Evolutionary conservation across 2,113 vertebrate genomes (phyloP).

Genomic region (Gracilinanus agilis): DNA sequence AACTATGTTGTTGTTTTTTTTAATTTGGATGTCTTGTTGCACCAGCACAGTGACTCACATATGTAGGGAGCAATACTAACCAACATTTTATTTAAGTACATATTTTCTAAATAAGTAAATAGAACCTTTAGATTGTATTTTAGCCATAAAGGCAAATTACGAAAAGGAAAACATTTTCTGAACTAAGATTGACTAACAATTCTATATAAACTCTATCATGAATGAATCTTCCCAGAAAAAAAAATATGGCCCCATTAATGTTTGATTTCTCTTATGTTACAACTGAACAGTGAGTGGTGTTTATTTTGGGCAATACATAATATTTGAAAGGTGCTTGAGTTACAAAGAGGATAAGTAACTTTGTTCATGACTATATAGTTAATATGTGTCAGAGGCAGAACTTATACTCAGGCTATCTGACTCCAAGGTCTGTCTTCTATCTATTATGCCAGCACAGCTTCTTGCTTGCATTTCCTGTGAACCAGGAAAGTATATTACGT

Average conservation of each 20-base stretch:
- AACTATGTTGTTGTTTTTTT: not conserved
- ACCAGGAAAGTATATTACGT: not conserved
- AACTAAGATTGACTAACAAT: not conserved
- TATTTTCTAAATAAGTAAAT: not conserved
- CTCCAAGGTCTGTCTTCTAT: not conserved
- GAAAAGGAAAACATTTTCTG: constrained; percentile 12
- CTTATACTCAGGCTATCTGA: not conserved
- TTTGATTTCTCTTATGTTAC: not conserved
- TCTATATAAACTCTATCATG: not conserved
- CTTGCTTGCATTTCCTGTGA: not conserved
- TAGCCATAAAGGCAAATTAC: constrained; percentile 9
- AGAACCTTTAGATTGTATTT: constrained; percentile 4
- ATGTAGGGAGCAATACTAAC: not conserved
- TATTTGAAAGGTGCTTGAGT: not conserved
- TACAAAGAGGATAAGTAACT: not conserved
- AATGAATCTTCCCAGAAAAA: not conserved
- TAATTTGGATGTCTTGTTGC: not conserved
- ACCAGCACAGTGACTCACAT: not conserved
- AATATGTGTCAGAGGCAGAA: not conserved
- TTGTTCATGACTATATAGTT: not conserved
- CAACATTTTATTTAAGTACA: not conserved
- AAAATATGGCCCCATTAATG: not conserved
- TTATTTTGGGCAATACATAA: not conserved
- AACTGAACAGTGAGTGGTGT: not conserved
- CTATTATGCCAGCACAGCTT: not conserved